A percentile compares a stretch with the other conserved stretches of the same genome.
phyloP scores from a whole-genome alignment of 1,140 invertebrate genomes.

The Bactericera cockerelli region DNA sequence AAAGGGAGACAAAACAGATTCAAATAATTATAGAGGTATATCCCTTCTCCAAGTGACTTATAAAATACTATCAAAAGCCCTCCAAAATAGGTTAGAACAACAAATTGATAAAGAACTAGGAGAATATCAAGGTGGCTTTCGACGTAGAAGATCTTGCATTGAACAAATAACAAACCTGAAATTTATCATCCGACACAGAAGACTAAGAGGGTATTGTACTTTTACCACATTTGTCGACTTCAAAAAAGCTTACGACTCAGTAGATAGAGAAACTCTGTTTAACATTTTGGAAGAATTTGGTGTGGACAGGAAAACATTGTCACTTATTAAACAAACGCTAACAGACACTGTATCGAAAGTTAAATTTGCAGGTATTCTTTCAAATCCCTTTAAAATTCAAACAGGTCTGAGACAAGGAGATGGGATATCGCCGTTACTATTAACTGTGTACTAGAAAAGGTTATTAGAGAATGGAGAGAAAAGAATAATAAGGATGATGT shows the following conservation, averaged over 20 bases:
- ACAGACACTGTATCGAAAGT: slow-evolving; percentile 5
- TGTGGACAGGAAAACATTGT: background rate
- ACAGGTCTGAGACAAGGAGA: slow-evolving; percentile 16
- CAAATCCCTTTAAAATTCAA: background rate
- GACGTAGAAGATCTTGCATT: slow-evolving; percentile 12
- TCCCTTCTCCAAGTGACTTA: slow-evolving; percentile 10
- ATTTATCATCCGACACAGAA: slow-evolving; percentile 7
- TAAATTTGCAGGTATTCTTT: background rate
- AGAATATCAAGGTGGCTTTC: slow-evolving; percentile 14
- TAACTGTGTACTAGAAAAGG: slow-evolving; percentile 13
- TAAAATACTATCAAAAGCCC: slow-evolving; percentile 12
- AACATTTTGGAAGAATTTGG: slow-evolving; percentile 9
- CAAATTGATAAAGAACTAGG: slow-evolving; percentile 10
- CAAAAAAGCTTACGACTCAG: slow-evolving; percentile 10
- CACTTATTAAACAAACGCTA: background rate
- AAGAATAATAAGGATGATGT: background rate
- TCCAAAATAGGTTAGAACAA: slow-evolving; percentile 12
- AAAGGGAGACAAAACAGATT: slow-evolving; percentile 15
- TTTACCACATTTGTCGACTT: slow-evolving; percentile 7
- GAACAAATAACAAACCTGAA: slow-evolving; percentile 12
- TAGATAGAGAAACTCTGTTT: slow-evolving; percentile 8
- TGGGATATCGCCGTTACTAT: slow-evolving; percentile 10
- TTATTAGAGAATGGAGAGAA: slow-evolving; percentile 9
- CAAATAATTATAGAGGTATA: slow-evolving; percentile 15
- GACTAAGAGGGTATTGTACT: background rate